Conservation (phyloP, 2,113 vertebrate species). For the Hymenochirus boettgeri region DNA sequence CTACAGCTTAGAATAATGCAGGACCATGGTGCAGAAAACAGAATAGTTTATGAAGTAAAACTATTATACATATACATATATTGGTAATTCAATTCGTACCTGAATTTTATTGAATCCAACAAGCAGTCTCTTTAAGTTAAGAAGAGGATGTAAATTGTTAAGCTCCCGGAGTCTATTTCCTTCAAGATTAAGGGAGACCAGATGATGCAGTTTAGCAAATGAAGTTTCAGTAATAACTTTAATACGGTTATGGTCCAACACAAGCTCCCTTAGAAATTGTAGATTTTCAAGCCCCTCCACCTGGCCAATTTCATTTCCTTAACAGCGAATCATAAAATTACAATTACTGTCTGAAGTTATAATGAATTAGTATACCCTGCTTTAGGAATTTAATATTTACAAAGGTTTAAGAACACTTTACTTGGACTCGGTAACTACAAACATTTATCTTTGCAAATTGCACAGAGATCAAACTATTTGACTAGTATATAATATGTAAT, state of each 20-base stretch:
- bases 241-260: slow-evolving; percentile 75
- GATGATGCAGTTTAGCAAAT: slow-evolving; percentile 61
- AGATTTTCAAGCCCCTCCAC: slow-evolving; percentile 78
- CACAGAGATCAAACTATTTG: too few relatives aligned
- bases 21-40: too few relatives aligned
- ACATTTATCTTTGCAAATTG: too few relatives aligned
- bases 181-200: slow-evolving; percentile 69
- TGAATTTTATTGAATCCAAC: slow-evolving; percentile 79
- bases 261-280: slow-evolving; percentile 65
- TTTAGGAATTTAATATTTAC: too few relatives aligned
- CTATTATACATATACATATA: neutral
- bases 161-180: slow-evolving; percentile 76
- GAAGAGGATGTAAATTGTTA: slow-evolving; percentile 63
- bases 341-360: neutral
- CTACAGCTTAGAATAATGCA: too few relatives aligned
- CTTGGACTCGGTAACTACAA: too few relatives aligned
- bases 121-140: slow-evolving; percentile 71
- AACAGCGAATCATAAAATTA: neutral
- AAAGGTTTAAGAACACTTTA: too few relatives aligned
- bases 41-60: too few relatives aligned
- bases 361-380: too few relatives aligned
- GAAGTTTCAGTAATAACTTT: slow-evolving; percentile 67
- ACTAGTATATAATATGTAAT: too few relatives aligned
- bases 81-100: slow-evolving; percentile 54
- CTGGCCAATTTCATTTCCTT: slow-evolving; percentile 79